These are phyloP conservation scores for Adelosebastes latens DNA, from an alignment of 2,797 vertebrate species.

Conservation along the genomic window DNA sequence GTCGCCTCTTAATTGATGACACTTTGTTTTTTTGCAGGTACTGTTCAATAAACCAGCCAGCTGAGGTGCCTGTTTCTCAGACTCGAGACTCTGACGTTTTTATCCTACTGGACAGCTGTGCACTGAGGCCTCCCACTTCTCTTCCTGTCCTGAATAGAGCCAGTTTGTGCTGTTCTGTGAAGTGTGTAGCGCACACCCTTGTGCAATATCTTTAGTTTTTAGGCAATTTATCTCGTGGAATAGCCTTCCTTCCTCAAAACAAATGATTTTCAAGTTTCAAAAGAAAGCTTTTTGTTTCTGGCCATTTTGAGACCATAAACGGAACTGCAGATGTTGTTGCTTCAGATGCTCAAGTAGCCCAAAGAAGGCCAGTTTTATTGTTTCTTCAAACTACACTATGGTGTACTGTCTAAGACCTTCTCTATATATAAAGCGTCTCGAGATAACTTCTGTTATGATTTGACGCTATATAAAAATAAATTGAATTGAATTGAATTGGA, in stretches of 20 bases:
- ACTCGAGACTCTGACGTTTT: background rate
- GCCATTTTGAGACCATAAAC: background rate
- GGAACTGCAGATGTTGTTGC: background rate
- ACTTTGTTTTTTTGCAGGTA: background rate
- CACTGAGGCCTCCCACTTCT: background rate
- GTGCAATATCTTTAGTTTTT: background rate
- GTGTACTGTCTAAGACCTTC: too few species aligned
- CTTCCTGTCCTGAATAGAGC: background rate
- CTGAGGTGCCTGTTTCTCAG: background rate
- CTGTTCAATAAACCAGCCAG: background rate
- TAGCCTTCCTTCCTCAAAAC: background rate
- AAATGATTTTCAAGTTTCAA: background rate
- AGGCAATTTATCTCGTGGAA: background rate
- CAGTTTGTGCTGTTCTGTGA: background rate
- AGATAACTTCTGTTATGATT: background rate
- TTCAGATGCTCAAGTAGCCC: too few species aligned
- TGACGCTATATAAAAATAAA: too few species aligned
- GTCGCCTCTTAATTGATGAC: background rate
- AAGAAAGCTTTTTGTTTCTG: background rate
- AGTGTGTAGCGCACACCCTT: background rate
- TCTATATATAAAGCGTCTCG: too few species aligned
- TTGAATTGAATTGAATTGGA: too few species aligned
- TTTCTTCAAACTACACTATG: background rate
- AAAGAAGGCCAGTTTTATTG: background rate
- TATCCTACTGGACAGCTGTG: background rate